Percentiles rank a stretch among this genome's conserved stretches.
phyloP scores from a whole-genome alignment of 1,140 invertebrate species.

The Scylla paramamosain region DNA sequence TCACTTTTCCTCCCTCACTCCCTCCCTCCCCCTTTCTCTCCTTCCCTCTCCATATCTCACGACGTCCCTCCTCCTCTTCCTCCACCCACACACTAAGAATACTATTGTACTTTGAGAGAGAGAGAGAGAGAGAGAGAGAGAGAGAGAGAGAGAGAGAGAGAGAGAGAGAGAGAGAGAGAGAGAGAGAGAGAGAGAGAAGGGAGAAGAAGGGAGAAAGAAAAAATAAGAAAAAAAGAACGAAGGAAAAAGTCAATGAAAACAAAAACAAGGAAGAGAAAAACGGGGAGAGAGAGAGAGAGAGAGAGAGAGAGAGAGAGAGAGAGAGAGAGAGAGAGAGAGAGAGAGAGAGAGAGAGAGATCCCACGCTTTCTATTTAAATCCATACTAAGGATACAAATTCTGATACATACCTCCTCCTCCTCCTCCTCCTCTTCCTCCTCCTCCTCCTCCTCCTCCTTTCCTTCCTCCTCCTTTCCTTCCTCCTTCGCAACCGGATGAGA shows the following conservation, averaged over 20 bases:
- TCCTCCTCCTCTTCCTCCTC: neutral
- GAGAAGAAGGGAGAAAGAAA: neutral
- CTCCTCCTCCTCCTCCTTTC: neutral
- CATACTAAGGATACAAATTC: neutral
- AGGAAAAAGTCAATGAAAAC: neutral
- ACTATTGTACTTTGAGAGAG: neutral
- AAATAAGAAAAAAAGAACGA: neutral
- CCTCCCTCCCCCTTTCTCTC: neutral
- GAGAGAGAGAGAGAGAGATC: no score
- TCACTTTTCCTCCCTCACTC: neutral
- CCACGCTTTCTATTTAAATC: no score
- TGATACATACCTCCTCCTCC: neutral
- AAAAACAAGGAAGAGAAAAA: no score
- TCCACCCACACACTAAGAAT: neutral
- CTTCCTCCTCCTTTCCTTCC: neutral
- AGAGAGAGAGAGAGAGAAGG: neutral
- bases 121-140: constrained; percentile 4
- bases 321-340: no score
- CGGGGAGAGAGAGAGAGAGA: no score
- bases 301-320: no score
- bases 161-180: neutral
- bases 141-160: neutral
- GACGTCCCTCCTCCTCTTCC: neutral
- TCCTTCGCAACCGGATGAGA: neutral
- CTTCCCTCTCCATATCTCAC: neutral